These are phyloP conservation scores for Echinometra lucunter DNA, from an alignment of 53 echinoderm and acorn worm species.

Conservation along the genomic window DNA sequence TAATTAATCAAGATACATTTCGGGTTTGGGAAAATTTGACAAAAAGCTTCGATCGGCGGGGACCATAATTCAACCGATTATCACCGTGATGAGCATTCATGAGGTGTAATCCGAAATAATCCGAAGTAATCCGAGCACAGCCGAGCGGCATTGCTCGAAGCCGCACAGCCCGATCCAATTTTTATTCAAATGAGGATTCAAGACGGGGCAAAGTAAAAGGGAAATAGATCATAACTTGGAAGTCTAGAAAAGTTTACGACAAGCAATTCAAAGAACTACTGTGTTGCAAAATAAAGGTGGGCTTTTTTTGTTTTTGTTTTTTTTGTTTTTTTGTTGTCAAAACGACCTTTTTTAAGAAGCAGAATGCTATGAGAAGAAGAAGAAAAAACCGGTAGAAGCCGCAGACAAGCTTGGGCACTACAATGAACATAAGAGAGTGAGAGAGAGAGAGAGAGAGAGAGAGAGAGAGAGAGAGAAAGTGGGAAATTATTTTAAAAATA, in stretches of 20 bases:
- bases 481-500: no score
- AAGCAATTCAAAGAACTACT: not conserved
- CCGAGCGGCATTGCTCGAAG: slow-evolving; percentile 44
- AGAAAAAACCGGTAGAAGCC: not conserved
- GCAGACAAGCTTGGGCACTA: not conserved
- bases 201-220: not conserved
- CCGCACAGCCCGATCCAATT: slow-evolving; percentile 15
- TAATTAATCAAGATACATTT: slow-evolving; percentile 50
- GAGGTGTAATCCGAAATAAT: slow-evolving; percentile 59
- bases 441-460: no score
- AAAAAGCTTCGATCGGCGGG: slow-evolving; percentile 30
- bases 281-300: not conserved
- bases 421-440: not conserved
- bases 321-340: no score
- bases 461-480: no score
- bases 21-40: slow-evolving; percentile 28
- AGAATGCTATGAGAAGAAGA: not conserved
- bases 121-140: slow-evolving; percentile 58
- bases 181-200: slow-evolving; percentile 36
- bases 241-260: not conserved
- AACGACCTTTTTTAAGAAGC: not conserved
- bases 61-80: slow-evolving; percentile 58
- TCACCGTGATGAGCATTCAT: slow-evolving; percentile 38
- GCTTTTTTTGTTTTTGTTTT: no score
- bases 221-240: not conserved